phyloP scores from a whole-genome alignment of 1,140 invertebrate genomes.

The Macrobrachium nipponense region DNA sequence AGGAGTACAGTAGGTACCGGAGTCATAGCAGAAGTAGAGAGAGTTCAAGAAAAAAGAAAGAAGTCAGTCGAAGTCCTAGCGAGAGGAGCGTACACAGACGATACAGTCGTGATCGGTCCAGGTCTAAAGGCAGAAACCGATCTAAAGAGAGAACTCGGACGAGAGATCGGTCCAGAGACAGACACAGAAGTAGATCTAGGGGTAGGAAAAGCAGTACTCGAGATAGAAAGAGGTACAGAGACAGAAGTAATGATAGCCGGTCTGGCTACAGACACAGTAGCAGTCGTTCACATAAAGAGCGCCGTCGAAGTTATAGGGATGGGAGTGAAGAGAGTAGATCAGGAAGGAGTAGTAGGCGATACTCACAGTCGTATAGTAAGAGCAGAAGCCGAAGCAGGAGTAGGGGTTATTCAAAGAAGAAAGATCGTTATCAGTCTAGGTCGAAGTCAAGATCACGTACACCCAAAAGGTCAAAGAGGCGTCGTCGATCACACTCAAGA shows the following conservation, averaged over 20 bases:
- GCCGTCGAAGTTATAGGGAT: slow-evolving; percentile 39
- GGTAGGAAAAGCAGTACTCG: slow-evolving; percentile 45
- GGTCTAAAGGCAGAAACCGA: slow-evolving; percentile 9
- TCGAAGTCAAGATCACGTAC: slow-evolving; percentile 47
- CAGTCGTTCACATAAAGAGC: slow-evolving; percentile 23
- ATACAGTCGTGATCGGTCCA: slow-evolving; percentile 44
- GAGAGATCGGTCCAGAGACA: slow-evolving; percentile 32
- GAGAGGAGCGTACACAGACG: slow-evolving; percentile 37
- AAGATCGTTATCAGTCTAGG: slow-evolving; percentile 46
- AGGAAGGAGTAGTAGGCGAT: slow-evolving; percentile 35
- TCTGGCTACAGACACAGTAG: slow-evolving; percentile 24
- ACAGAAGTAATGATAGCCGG: slow-evolving; percentile 35
- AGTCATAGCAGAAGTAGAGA: slow-evolving; percentile 54
- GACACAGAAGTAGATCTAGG: slow-evolving; percentile 33
- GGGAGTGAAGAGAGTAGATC: slow-evolving; percentile 50
- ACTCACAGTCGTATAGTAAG: slow-evolving; percentile 31
- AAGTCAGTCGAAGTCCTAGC: slow-evolving; percentile 44
- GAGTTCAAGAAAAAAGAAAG: slow-evolving; percentile 48
- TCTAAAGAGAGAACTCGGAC: slow-evolving; percentile 20
- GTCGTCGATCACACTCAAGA: slow-evolving; percentile 37
- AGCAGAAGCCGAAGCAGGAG: slow-evolving; percentile 50
- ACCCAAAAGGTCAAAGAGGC: slow-evolving; percentile 48
- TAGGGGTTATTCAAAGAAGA: slow-evolving; percentile 33
- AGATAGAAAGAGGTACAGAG: slow-evolving; percentile 25
- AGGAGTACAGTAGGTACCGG: slow-evolving; percentile 42